These are phyloP conservation scores for Xestia rhomboidea DNA, from an alignment of 2,888 invertebrate genomes.

Conservation along the genomic window DNA sequence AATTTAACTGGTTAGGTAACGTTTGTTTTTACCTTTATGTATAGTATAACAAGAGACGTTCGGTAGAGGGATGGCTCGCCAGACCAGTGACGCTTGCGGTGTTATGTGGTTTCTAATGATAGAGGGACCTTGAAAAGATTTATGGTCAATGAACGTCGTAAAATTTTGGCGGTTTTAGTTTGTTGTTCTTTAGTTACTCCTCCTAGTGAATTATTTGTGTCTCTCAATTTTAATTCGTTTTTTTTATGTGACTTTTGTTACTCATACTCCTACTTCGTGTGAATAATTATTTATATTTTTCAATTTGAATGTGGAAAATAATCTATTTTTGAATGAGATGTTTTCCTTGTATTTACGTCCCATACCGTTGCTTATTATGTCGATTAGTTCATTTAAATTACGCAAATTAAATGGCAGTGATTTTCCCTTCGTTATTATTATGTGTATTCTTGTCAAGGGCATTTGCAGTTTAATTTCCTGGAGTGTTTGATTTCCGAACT, in stretches of 20 bases:
- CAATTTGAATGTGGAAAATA: neutral
- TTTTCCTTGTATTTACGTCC: conserved; percentile 2
- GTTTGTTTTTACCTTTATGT: conserved; percentile 66
- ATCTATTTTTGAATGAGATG: neutral
- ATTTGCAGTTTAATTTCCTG: neutral
- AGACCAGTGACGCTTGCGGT: conserved; percentile 24
- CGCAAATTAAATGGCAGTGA: neutral
- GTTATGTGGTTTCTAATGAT: conserved; percentile 16
- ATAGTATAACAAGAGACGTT: conserved; percentile 46
- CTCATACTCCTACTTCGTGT: neutral
- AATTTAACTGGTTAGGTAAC: conserved; percentile 82
- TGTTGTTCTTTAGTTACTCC: neutral
- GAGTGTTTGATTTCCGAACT: neutral
- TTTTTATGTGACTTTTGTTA: neutral
- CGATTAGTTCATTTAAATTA: neutral
- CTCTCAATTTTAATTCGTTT: neutral
- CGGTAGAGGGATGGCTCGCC: conserved; percentile 55
- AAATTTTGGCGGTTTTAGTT: conserved; percentile 2
- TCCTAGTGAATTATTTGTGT: neutral
- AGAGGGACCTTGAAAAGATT: conserved; percentile 44
- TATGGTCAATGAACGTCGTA: conserved; percentile 41
- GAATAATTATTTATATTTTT: neutral
- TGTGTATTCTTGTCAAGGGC: neutral
- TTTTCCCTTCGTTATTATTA: neutral
- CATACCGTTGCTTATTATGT: neutral